Evolutionary conservation across 2,888 invertebrate species (phyloP).

Genomic region (Drosophila ezoana): DNA sequence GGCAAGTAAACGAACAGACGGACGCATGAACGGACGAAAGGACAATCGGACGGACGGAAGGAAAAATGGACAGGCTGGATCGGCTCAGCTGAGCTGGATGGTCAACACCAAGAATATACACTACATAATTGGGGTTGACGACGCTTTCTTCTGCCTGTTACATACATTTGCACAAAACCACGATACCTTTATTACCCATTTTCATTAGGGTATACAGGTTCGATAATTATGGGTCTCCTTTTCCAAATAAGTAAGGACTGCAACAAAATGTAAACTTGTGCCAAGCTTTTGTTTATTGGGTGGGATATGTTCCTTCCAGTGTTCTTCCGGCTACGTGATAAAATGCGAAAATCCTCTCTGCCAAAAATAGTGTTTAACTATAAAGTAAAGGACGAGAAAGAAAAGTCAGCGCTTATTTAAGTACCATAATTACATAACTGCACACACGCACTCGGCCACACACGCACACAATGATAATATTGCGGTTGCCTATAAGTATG

Average conservation of each 20-base stretch:
- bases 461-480: constrained; percentile 41
- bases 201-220: too few species aligned
- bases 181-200: too few species aligned
- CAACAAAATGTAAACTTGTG: constrained; percentile 2
- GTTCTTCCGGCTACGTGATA: constrained; percentile 3
- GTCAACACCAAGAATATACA: too few species aligned
- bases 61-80: too few species aligned
- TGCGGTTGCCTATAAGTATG: constrained; percentile 73
- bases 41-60: too few species aligned
- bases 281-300: not conserved
- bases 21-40: too few species aligned
- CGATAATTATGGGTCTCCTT: not conserved
- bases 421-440: constrained; percentile 80
- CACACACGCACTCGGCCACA: constrained; percentile 37
- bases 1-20: too few species aligned
- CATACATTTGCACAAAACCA: too few species aligned
- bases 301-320: not conserved
- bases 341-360: constrained; percentile 22
- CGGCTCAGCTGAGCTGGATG: too few species aligned
- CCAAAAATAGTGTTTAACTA: constrained; percentile 51
- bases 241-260: not conserved
- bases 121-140: too few species aligned
- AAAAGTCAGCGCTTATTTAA: constrained; percentile 67
- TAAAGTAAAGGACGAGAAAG: constrained; percentile 46
- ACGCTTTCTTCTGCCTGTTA: too few species aligned